These are phyloP conservation scores for Hypomecis atomaria DNA, from an alignment of 2,888 invertebrate genomes.

Conservation along the genomic window DNA sequence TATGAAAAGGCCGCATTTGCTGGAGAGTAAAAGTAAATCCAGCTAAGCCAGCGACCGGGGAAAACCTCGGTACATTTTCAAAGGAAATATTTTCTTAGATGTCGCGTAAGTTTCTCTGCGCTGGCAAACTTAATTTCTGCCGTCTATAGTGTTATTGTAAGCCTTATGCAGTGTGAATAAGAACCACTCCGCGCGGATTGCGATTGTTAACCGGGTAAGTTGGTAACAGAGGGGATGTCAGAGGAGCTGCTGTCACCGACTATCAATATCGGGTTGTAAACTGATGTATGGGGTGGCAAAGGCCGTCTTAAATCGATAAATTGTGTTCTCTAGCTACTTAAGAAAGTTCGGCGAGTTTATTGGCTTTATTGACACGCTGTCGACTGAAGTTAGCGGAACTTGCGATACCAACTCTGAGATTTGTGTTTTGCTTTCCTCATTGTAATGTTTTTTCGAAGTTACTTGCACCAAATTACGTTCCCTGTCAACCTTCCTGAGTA, in stretches of 20 bases:
- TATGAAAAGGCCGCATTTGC: slow-evolving; percentile 76
- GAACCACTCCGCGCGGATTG: slow-evolving; percentile 40
- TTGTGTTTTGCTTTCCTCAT: slow-evolving; percentile 5
- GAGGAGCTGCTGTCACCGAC: slow-evolving; percentile 72
- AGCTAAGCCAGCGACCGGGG: slow-evolving; percentile 64
- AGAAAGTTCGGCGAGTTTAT: slow-evolving; percentile 74
- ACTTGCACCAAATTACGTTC: neutral
- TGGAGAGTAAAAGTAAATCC: slow-evolving; percentile 66
- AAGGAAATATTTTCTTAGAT: slow-evolving; percentile 75
- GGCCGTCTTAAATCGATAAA: slow-evolving; percentile 78
- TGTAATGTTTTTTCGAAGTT: slow-evolving; percentile 6
- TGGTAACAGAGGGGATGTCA: slow-evolving; percentile 63
- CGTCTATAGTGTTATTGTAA: slow-evolving; percentile 11
- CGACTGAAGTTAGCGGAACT: slow-evolving; percentile 54
- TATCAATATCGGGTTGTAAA: slow-evolving; percentile 79
- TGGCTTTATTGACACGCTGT: slow-evolving; percentile 76
- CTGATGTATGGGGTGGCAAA: slow-evolving; percentile 79
- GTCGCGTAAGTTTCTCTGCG: slow-evolving; percentile 65
- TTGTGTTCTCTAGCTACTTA: slow-evolving; percentile 75
- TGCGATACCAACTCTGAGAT: slow-evolving; percentile 10
- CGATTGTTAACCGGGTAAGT: slow-evolving; percentile 33
- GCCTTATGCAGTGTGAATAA: slow-evolving; percentile 46
- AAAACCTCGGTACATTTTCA: slow-evolving; percentile 72
- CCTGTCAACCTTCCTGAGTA: neutral
- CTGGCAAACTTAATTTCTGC: slow-evolving; percentile 48